Conservation (phyloP, 37 sponge, comb jelly and placozoan genomes). For the Halisarca cf. caerulea region DNA sequence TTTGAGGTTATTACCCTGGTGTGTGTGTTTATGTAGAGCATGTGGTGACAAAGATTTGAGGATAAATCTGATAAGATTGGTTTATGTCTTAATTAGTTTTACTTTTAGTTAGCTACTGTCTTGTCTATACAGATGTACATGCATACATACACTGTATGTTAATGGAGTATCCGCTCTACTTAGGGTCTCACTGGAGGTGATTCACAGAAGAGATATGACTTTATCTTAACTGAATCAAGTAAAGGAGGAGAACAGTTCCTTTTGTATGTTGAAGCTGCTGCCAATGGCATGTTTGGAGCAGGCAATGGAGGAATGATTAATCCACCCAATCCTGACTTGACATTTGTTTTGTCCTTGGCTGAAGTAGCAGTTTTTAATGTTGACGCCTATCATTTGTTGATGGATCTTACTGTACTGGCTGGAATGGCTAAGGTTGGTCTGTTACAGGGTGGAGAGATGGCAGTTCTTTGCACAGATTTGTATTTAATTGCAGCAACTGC, state of each 20-base stretch:
- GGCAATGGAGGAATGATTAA: constrained; percentile 70
- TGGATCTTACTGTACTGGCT: constrained; percentile 62
- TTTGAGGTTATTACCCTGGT: too few relatives aligned
- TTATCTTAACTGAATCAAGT: constrained; percentile 38
- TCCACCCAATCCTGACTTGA: constrained; percentile 51
- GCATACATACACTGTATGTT: neutral
- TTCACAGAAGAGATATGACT: constrained; percentile 42
- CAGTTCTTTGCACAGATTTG: too few relatives aligned
- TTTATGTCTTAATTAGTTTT: neutral
- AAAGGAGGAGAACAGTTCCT: constrained; percentile 37
- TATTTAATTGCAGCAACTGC: constrained; percentile 41
- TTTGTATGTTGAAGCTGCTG: constrained; percentile 56
- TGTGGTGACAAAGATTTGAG: neutral
- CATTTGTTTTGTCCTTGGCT: constrained; percentile 30
- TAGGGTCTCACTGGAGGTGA: constrained; percentile 63
- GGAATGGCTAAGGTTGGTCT: constrained; percentile 50
- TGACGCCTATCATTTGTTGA: constrained; percentile 40
- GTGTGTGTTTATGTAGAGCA: too few relatives aligned
- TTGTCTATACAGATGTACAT: neutral
- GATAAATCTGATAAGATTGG: too few relatives aligned
- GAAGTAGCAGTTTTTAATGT: constrained; percentile 60
- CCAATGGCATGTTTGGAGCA: constrained; percentile 75
- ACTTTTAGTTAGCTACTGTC: neutral
- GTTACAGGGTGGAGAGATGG: too few relatives aligned
- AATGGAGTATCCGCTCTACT: neutral